These are phyloP conservation scores for Portevinia maculata DNA, from an alignment of 2,888 invertebrate genomes.

Conservation along the genomic window DNA sequence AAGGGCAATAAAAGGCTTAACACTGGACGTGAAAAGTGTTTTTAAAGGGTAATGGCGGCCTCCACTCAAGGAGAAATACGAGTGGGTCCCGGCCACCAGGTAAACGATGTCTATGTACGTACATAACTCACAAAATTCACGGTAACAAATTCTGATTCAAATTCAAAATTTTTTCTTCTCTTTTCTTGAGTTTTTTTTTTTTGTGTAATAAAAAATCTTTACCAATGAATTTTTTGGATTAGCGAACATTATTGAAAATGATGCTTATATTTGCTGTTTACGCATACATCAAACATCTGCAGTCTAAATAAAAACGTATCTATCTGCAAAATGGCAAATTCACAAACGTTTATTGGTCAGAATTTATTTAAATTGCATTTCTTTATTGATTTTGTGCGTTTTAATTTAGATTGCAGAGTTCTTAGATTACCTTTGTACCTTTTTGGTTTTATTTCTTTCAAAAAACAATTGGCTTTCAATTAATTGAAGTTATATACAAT, in stretches of 20 bases:
- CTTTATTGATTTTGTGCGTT: background rate
- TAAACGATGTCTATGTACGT: conserved; percentile 87
- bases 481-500: conserved; percentile 67
- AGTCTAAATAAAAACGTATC: conserved; percentile 60
- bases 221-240: conserved; percentile 42
- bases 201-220: conserved; percentile 54
- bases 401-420: conserved; percentile 72
- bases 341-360: background rate
- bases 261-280: conserved; percentile 64
- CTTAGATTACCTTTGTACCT: conserved; percentile 46
- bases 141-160: conserved; percentile 83
- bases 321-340: background rate
- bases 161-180: conserved; percentile 76
- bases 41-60: conserved; percentile 85
- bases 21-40: conserved; percentile 83
- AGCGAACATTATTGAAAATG: conserved; percentile 44
- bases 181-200: conserved; percentile 76
- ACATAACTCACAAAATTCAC: conserved; percentile 85
- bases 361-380: background rate
- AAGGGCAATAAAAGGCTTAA: conserved; percentile 82
- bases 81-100: conserved; percentile 91
- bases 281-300: conserved; percentile 62
- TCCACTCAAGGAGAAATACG: conserved; percentile 90
- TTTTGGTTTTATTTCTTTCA: conserved; percentile 59
- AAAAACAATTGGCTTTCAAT: conserved; percentile 70